Conservation (phyloP, 2,113 vertebrate species). For the Poeciliopsis turrubarensis region DNA sequence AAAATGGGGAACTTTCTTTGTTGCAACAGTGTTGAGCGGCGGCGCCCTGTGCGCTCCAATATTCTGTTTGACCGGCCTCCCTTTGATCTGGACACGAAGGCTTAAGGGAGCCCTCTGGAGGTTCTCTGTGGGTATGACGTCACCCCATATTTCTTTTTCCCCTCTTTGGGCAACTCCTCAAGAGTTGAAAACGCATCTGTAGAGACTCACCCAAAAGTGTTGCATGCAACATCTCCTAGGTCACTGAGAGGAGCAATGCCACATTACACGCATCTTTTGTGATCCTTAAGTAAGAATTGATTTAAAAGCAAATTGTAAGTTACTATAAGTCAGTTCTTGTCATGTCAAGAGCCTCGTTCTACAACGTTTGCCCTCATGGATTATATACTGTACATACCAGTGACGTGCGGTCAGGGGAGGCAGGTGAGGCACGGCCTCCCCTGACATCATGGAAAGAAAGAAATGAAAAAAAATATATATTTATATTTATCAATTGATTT, state of each 20-base stretch:
- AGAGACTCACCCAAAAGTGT: constrained; percentile 55
- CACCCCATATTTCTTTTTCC: constrained; percentile 48
- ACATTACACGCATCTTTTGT: constrained; percentile 31
- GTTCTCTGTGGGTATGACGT: constrained; percentile 66
- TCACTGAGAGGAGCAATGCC: constrained; percentile 12
- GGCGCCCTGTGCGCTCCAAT: constrained; percentile 53
- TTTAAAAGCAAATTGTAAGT: constrained; percentile 40
- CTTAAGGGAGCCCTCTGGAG: constrained; percentile 66
- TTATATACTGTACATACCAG: constrained; percentile 48
- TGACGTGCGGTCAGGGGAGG: too few species aligned
- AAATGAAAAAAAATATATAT: too few species aligned
- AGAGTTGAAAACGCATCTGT: constrained; percentile 48
- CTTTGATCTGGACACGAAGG: constrained; percentile 74
- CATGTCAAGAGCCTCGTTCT: constrained; percentile 62
- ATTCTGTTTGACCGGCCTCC: constrained; percentile 71
- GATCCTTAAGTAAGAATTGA: constrained; percentile 26
- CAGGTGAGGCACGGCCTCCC: too few species aligned
- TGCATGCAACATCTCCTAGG: constrained; percentile 48
- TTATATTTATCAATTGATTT: too few species aligned
- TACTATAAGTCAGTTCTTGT: constrained; percentile 55
- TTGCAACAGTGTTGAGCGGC: constrained; percentile 51
- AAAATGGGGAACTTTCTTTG: constrained; percentile 59
- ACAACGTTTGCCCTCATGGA: constrained; percentile 44
- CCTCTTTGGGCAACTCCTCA: constrained; percentile 55
- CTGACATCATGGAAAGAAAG: too few species aligned